These are phyloP conservation scores for Hycleus phaleratus DNA, from an alignment of 1,140 invertebrate species.

Conservation along the genomic window DNA sequence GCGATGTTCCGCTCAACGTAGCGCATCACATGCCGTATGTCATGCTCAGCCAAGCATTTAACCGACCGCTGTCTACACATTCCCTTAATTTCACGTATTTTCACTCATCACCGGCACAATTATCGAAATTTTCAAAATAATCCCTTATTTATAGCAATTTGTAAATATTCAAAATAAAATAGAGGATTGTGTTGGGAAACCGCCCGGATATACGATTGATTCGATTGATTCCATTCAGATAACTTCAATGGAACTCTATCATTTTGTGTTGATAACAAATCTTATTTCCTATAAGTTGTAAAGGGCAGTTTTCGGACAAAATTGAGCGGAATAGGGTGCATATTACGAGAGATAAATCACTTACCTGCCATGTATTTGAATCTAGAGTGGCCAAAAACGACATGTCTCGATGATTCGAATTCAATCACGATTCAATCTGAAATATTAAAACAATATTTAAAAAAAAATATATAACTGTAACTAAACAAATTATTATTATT, in stretches of 20 bases:
- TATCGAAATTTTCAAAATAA: not conserved
- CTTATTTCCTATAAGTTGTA: not conserved
- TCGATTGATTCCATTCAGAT: not conserved
- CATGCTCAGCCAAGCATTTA: conserved; percentile 21
- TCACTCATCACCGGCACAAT: not conserved
- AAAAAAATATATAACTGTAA: no score
- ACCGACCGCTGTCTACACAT: conserved; percentile 1
- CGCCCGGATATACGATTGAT: conserved; percentile 5
- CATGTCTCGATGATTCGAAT: conserved; percentile 24
- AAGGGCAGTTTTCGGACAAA: not conserved
- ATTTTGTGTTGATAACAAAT: conserved; percentile 7
- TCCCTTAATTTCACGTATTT: no score
- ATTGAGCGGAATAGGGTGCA: not conserved
- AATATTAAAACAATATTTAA: no score
- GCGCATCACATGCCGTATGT: conserved; percentile 17
- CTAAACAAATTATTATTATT: no score
- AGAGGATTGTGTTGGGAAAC: not conserved
- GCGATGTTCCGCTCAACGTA: conserved; percentile 24
- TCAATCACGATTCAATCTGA: no score
- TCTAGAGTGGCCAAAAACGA: conserved; percentile 45
- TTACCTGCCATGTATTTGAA: conserved; percentile 45
- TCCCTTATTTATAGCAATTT: not conserved
- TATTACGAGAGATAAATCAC: conserved; percentile 5
- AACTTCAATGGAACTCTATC: not conserved
- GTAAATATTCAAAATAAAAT: not conserved